A percentile compares a stretch with the other conserved stretches of the same genome.
Conservation (phyloP, 2,797 vertebrate genomes). For the Toxotes lorentzi region DNA sequence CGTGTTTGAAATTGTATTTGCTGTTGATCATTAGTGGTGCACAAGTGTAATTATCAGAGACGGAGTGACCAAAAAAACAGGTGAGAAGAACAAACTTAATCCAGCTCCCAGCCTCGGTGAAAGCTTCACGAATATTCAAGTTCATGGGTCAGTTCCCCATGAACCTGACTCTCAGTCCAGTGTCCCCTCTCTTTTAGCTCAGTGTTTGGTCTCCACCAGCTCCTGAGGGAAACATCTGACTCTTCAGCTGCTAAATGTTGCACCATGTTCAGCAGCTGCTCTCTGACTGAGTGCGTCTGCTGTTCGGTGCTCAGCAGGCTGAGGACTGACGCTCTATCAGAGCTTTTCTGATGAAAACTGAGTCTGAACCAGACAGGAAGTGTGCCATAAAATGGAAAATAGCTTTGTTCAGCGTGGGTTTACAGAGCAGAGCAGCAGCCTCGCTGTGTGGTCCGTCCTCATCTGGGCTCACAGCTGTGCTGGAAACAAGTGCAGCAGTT, state of each 20-base stretch:
- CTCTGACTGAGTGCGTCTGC: not conserved
- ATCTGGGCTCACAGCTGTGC: constrained; percentile 38
- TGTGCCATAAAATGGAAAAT: not conserved
- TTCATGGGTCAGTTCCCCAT: no score
- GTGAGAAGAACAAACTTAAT: no score
- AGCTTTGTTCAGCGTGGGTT: not conserved
- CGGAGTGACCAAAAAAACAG: no score
- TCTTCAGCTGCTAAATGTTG: not conserved
- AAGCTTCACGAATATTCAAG: no score
- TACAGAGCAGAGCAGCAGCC: not conserved
- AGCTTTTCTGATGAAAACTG: no score
- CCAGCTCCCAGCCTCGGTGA: no score
- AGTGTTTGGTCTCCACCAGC: constrained; percentile 22
- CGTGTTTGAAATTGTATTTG: no score
- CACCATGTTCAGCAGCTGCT: not conserved
- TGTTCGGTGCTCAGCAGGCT: not conserved
- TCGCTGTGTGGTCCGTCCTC: constrained; percentile 50
- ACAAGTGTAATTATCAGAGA: no score
- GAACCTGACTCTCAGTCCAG: no score
- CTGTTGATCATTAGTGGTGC: no score
- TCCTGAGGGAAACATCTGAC: not conserved
- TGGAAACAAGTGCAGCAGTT: constrained; percentile 37
- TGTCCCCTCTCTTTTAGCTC: not conserved
- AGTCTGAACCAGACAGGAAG: not conserved
- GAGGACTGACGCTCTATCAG: no score